Evolutionary conservation across 1,140 invertebrate species (phyloP), one percentile per base, ranked within the genome.

Genomic region (Bilobella aurantiaca): DNA sequence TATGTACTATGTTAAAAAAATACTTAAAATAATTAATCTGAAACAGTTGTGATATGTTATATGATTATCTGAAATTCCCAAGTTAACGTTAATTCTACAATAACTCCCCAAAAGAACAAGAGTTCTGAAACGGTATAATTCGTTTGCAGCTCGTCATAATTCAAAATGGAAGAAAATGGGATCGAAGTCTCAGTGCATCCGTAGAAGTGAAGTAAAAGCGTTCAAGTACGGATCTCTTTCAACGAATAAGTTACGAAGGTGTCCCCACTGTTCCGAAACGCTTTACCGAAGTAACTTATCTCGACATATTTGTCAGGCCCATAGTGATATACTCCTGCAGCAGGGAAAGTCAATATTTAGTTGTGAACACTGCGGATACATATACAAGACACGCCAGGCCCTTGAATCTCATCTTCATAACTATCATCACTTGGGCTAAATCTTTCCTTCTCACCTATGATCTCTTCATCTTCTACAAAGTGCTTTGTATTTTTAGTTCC

Each of bases 261-360:
- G 69, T 49, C 37, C 23, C 21, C 58, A 68, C 53, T 71, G 69
- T 66, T 60, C 59, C 0, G 67, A 62, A 29, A 25, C 62, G 27
- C 65, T 68, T 34, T 68, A 68, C 62, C 58, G 56, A 65, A 57
- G 64, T 5, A 71, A 71, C 61, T n/a, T 71, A 12, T 30, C 46
- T 1, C 34, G 69, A 5, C 69, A 71, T 49, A 67, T 71, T n/a
- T 66, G 47, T 34, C 62, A 59, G 37, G 37, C 30, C 14, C 69
- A 71, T 32, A 32, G 60, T 21, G 28, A 71, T 46, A 28, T 61
- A 21, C 58, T 71, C 8, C 59, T 66, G 12, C 3, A 62, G 14
- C 27, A 37, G 25, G 30, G 34, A 62, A 62, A 34, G 23, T 21
- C 3, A 27, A 56, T 27, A 28, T 31, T 2, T 28, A 58, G 5